A percentile compares a stretch with the other conserved stretches of the same genome.
Evolutionary conservation across 2,113 vertebrate species (phyloP).

Genomic region (Toxotes chatareus): DNA sequence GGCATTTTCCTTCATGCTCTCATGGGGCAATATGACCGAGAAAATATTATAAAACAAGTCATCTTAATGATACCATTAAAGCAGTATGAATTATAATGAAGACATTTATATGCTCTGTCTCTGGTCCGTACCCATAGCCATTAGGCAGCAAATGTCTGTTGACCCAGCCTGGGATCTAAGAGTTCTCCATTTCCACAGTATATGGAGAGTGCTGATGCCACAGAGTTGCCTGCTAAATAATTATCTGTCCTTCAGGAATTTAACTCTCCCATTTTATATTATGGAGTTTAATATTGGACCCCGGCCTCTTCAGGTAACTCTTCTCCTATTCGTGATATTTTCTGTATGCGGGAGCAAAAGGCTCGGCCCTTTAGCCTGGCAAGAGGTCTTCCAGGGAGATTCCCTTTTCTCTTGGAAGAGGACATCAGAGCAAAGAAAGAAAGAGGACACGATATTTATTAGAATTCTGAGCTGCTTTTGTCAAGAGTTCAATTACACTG

Average conservation of each 20-base stretch:
- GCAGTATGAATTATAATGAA: slow-evolving; percentile 21
- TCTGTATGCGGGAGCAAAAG: slow-evolving; percentile 51
- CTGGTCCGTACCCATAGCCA: neutral
- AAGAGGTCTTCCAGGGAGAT: slow-evolving; percentile 48
- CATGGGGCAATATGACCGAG: slow-evolving; percentile 8
- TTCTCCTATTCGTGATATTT: slow-evolving; percentile 30
- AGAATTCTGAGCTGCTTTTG: slow-evolving; percentile 54
- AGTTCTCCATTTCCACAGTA: neutral
- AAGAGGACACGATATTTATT: slow-evolving; percentile 57
- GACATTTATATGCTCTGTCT: slow-evolving; percentile 14
- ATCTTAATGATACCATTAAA: slow-evolving; percentile 31
- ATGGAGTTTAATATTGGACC: too few relatives aligned
- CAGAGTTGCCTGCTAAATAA: too few relatives aligned
- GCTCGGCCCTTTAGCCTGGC: slow-evolving; percentile 37
- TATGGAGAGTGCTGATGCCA: too few relatives aligned
- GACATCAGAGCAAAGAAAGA: slow-evolving; percentile 38
- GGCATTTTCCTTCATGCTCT: slow-evolving; percentile 18
- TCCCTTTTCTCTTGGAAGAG: slow-evolving; percentile 48
- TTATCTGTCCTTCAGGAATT: too few relatives aligned
- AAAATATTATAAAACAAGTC: slow-evolving; percentile 46
- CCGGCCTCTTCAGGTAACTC: neutral
- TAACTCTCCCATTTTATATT: too few relatives aligned
- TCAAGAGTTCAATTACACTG: slow-evolving; percentile 73
- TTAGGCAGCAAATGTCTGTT: slow-evolving; percentile 24
- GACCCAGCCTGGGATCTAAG: neutral